Base-by-base conservation (phyloP, 2,888 invertebrate genomes). In the Acrobasis repandana region DNA sequence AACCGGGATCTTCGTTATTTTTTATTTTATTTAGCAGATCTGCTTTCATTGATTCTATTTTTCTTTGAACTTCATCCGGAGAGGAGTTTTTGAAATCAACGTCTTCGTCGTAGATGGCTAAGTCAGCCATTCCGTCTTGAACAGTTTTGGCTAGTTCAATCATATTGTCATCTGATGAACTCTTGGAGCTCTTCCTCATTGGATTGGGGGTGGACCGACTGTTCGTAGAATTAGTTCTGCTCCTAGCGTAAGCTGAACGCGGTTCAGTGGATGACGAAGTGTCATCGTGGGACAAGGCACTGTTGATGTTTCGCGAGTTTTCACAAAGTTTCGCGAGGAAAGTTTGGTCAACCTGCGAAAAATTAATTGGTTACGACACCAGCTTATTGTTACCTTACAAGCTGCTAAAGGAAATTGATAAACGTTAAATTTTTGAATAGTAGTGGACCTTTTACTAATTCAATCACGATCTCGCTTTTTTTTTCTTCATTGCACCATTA, bases 111-210 rank as follows among this genome's bases (percentile, higher is more conserved):
- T 77, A 84, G 47, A 92, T 84, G 3, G 88, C 79, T 20, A 92
- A 80, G 43, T 91, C 89, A 1, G 93, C 92, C 82, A 94, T 90
- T 28, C 94, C 92, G 48, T 93, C 93, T 82, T 93, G 93, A 0
- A 94, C 93, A 16, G 89, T 92, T 77, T 93, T 93, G 0, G 93
- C 91, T 10, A 94, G 82, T 56, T 93, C 92, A 49, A 86, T 79
- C 9, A 93, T 84, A 15, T 90, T 89, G n/a, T 89, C 93, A 1
- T 60, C 60, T 9, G 60, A 60, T 15, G 86, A 80, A 4, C 74
- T 74, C 72, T 86, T 90, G 1, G 86, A 87, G 61, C 67, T 79
- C 61, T 86, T 87, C 63, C 85, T 80, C 1, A 75, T 83, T 58
- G 74, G 82, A 52, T 77, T 85, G 4, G 85, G 84, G 0, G 86